Evolutionary conservation across 2,888 invertebrate genomes (phyloP).

Genomic region (Harpalus rufipes): DNA sequence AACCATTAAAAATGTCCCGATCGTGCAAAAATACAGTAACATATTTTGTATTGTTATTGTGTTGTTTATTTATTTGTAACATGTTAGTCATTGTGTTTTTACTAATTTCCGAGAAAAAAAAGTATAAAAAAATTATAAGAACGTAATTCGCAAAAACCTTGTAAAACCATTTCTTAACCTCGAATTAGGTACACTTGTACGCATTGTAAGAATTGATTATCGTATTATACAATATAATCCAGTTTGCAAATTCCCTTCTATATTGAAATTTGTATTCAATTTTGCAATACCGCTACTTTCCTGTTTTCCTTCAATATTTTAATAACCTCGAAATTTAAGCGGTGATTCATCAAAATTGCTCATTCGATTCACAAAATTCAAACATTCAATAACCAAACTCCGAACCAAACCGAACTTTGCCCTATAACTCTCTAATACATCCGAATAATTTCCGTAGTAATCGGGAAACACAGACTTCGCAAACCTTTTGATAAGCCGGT

Average conservation of each 20-base stretch:
- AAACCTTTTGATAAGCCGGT: conserved; percentile 37
- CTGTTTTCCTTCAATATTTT: neutral
- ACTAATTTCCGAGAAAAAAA: neutral
- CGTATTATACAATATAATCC: neutral
- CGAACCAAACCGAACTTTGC: neutral
- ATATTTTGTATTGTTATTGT: too few relatives aligned
- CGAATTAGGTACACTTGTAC: neutral
- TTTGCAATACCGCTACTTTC: neutral
- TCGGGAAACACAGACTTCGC: neutral
- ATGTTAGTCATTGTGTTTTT: neutral
- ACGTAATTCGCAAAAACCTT: neutral
- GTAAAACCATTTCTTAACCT: neutral
- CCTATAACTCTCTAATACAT: conserved; percentile 1
- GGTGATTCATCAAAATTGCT: conserved; percentile 5
- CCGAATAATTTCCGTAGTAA: conserved; percentile 49
- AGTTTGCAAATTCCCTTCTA: neutral
- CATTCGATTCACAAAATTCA: neutral
- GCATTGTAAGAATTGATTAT: neutral
- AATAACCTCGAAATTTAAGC: neutral
- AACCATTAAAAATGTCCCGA: too few relatives aligned
- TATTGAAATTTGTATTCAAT: neutral
- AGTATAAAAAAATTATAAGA: neutral
- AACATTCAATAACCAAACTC: conserved; percentile 26
- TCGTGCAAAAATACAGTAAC: too few relatives aligned
- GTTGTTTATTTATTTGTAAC: neutral